Evolutionary conservation across 2,797 vertebrate genomes (phyloP).

Genomic region (Pithecia hirsuta): DNA sequence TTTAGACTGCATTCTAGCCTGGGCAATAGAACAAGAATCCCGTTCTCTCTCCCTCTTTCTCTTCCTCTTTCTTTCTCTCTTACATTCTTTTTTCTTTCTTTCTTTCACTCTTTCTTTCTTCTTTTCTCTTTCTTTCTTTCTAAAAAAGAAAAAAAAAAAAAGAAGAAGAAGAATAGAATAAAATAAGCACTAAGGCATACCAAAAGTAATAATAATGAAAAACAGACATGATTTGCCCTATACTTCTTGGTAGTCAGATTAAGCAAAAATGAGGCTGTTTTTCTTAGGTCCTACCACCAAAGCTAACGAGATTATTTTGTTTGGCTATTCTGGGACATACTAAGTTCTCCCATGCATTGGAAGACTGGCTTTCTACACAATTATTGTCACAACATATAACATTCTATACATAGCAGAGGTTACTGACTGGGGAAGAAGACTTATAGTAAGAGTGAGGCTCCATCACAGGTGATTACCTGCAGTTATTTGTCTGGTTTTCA

Average conservation of each 20-base stretch:
- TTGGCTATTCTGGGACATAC: neutral
- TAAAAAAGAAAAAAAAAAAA: too few relatives aligned
- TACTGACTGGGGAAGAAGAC: slow-evolving; percentile 9
- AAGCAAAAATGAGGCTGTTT: neutral
- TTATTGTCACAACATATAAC: neutral
- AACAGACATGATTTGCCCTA: neutral
- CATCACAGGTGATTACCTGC: slow-evolving; percentile 13
- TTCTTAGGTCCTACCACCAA: neutral
- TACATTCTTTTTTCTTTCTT: too few relatives aligned
- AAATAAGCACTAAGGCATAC: neutral
- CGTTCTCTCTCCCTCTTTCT: too few relatives aligned
- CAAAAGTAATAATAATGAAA: neutral
- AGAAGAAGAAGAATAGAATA: neutral
- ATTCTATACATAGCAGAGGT: neutral
- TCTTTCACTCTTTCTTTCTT: too few relatives aligned
- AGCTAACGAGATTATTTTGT: neutral
- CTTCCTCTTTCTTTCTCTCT: too few relatives aligned
- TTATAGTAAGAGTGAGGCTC: neutral
- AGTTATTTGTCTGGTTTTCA: slow-evolving; percentile 37
- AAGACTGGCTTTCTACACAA: neutral
- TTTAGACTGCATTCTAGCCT: too few relatives aligned
- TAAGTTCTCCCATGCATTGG: neutral
- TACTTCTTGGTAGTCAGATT: neutral
- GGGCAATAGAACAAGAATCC: too few relatives aligned
- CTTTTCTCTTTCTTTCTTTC: too few relatives aligned